A percentile compares a stretch with the other conserved stretches of the same genome.
Evolutionary conservation across 2,888 invertebrate species (phyloP).

Genomic region (Spatulosminthurus flaviceps): DNA sequence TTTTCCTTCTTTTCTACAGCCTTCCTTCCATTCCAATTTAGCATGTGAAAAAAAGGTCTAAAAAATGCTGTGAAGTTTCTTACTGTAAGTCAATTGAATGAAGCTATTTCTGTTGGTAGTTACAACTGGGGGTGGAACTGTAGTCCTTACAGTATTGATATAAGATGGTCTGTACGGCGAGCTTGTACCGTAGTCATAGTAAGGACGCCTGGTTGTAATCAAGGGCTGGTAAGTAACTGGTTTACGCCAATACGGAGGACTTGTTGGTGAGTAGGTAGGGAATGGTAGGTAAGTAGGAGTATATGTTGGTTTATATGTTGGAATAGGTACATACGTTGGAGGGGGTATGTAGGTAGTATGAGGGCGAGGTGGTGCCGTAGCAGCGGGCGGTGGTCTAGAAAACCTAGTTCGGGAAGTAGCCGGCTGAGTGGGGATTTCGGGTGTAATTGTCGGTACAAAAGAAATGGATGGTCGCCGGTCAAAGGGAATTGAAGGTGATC

Average conservation of each 20-base stretch:
- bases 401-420: neutral
- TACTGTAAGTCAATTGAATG: slow-evolving; percentile 63
- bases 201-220: slow-evolving; percentile 44
- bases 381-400: neutral
- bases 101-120: slow-evolving; percentile 58
- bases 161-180: slow-evolving; percentile 46
- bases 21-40: too few relatives aligned
- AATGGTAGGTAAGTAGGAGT: neutral
- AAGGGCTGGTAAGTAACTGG: slow-evolving; percentile 21
- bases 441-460: slow-evolving; percentile 7
- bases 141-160: slow-evolving; percentile 46
- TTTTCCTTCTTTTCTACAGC: too few relatives aligned
- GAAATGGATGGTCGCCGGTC: slow-evolving; percentile 14
- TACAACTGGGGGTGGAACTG: slow-evolving; percentile 34
- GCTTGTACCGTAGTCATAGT: slow-evolving; percentile 30
- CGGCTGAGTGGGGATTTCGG: neutral
- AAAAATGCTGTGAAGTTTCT: too few relatives aligned
- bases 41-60: too few relatives aligned
- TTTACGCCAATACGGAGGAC: slow-evolving; percentile 47
- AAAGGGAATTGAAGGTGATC: slow-evolving; percentile 23
- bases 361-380: slow-evolving; percentile 45
- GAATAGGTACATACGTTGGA: slow-evolving; percentile 38
- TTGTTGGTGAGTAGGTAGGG: slow-evolving; percentile 23
- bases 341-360: slow-evolving; percentile 39
- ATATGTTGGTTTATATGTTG: neutral